Base-by-base conservation (phyloP, 2,113 vertebrate species). In the Nanger granti region DNA sequence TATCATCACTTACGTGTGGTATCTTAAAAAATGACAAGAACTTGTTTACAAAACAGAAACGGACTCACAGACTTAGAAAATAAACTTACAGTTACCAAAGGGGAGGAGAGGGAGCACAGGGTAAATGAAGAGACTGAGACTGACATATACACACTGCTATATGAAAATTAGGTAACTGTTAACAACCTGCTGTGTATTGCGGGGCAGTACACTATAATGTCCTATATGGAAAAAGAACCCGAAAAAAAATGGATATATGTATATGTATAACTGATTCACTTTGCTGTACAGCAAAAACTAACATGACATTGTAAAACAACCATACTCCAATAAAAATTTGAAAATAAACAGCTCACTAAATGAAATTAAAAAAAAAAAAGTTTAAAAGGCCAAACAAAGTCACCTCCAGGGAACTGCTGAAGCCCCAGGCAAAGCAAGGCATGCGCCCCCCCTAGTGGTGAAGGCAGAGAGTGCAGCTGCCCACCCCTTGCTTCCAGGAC, bases 361-460 rank as follows among this genome's bases (percentile, higher is more conserved):
- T 52, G 29, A 34, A 82, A 49, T 49, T 29, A 1, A 2, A 37
- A 73, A 73, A 29, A 15, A 34, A 82, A 79, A 47, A 49, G 1
- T 29, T 11, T 1, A 22, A 24, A 20, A 52, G 17, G 47, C 80
- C 5, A 6, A 13, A 1, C 1, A 14, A 26, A 31, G 0, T 3
- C 0, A 1, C 28, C 31, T 60, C 34, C 52, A 28, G 7, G 76
- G 34, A 60, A 29, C 69, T 8, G 60, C 9, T 0, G 7, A 55
- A 82, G 80, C 37, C 29, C 37, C 6, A 7, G 7, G 66, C 83
- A 97, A 94, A 73, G 29, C 87, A 80, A 29, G 91, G 55, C 73
- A 62, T 34, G 96, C 41, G 49, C 89, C 18, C 98, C 98, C 44
- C 86, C 98, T 98, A 88, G 98, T 88, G 98, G 98, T 29, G 49